Base-by-base conservation (phyloP, 2,797 vertebrate genomes). In the Rhadinocentrus ornatus region DNA sequence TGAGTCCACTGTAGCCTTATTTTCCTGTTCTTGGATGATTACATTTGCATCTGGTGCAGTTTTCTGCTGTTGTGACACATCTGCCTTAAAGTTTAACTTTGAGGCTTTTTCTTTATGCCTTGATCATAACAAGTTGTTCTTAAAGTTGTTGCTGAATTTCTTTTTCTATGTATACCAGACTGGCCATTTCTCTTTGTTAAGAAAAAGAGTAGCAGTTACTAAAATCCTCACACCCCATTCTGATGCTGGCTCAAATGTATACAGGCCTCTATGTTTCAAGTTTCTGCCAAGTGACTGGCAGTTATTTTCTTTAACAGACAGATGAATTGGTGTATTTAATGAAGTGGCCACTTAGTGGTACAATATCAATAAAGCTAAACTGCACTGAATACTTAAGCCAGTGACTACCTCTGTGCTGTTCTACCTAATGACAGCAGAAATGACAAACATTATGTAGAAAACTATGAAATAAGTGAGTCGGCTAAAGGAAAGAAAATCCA, bases 401-500 rank as follows among this genome's bases (percentile, higher is more conserved):
- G 5, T 53, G n/a, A 12, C 64, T 41, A 35, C 44, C 9, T 60
- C 16, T 46, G 54, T 37, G 58, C 35, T 22, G 5, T 68, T 20
- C 27, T 9, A 18, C 18, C 20, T 59, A 22, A 70, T 37, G 4
- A 44, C 24, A 15, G 27, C 37, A 55, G 29, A 56, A 35, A 56
- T 24, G 5, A 32, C 0, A 26, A 62, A 39, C 11, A 18, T n/a
- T 48, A 26, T 41, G 37, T 52, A 12, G 15, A 57, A 20, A 60
- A 24, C n/a, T 32, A 16, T 65, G 53, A 65, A 54, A 54, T n/a
- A 15, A 62, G 4, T 53, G 10, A 1, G 0, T 4, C 29, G 22
- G 41, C 8, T 54, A 37, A 41, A 46, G 54, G 57, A 66, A 32
- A 32, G 3, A 73, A 53, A 66, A 68, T 31, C 32, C 20, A 4